Percentiles rank a stretch among this genome's conserved stretches.
These are phyloP conservation scores for Rhynchotus rufescens DNA, from an alignment of 2,797 vertebrate genomes.

Conservation along the genomic window DNA sequence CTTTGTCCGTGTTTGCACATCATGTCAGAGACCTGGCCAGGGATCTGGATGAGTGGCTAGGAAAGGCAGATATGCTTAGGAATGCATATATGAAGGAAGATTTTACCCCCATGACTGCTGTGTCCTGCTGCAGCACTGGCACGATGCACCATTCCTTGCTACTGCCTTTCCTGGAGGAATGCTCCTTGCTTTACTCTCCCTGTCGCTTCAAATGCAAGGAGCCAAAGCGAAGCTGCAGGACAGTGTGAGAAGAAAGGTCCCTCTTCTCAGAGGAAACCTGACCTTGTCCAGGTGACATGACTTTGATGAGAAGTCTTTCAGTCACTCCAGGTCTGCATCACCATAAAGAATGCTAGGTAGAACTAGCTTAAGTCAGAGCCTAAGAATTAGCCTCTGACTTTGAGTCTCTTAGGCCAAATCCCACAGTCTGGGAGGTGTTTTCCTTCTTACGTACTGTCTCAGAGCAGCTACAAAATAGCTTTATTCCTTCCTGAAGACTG, in stretches of 20 bases:
- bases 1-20: neutral
- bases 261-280: neutral
- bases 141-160: neutral
- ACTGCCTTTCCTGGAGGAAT: neutral
- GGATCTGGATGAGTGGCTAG: neutral
- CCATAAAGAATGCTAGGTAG: neutral
- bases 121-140: neutral
- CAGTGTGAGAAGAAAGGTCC: neutral
- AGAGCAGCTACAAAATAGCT: neutral
- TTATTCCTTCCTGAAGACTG: neutral
- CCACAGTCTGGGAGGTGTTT: neutral
- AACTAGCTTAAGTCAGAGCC: no score
- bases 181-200: neutral
- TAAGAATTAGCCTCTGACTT: neutral
- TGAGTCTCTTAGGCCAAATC: neutral
- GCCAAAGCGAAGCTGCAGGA: neutral
- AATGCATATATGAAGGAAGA: neutral
- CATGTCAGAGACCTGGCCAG: neutral
- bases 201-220: neutral
- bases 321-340: neutral
- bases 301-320: neutral
- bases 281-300: neutral
- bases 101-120: neutral
- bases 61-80: neutral
- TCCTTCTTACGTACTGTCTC: neutral